These are phyloP conservation scores for Drosophila parabipectinata DNA, from an alignment of 1,140 invertebrate species.

Conservation along the genomic window DNA sequence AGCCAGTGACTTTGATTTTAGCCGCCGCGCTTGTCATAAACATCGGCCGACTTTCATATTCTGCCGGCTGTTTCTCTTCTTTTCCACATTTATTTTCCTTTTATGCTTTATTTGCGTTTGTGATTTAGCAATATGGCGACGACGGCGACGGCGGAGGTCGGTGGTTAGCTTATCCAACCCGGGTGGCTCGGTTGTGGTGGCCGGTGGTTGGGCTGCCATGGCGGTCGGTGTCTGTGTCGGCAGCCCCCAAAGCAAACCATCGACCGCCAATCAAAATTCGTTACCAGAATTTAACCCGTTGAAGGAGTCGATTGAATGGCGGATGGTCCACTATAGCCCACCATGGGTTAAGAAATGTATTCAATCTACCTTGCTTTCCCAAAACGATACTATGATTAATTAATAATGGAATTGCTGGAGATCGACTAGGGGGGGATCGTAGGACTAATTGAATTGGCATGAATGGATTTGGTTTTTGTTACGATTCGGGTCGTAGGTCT, in stretches of 20 bases:
- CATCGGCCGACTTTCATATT: conserved; percentile 69
- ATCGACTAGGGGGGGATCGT: conserved; percentile 16
- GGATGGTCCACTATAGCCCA: neutral
- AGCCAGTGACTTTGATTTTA: conserved; percentile 73
- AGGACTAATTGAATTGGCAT: conserved; percentile 56
- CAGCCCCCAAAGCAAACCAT: conserved; percentile 39
- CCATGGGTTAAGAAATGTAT: conserved; percentile 19
- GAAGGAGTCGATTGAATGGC: conserved; percentile 2
- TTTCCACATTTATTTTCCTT: conserved; percentile 52
- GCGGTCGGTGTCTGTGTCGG: conserved; percentile 19
- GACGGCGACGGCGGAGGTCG: neutral
- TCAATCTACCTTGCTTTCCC: conserved; percentile 21
- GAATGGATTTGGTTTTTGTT: conserved; percentile 16
- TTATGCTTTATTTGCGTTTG: conserved; percentile 77
- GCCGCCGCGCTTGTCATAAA: conserved; percentile 78
- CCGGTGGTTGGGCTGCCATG: conserved; percentile 17
- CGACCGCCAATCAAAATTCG: conserved; percentile 45
- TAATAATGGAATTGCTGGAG: conserved; percentile 64
- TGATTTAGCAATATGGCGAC: conserved; percentile 79
- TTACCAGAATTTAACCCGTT: conserved; percentile 17
- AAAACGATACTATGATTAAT: conserved; percentile 76
- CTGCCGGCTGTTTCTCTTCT: conserved; percentile 70
- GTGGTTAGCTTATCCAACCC: neutral
- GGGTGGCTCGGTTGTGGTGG: conserved; percentile 25
- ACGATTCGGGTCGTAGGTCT: conserved; percentile 9